Conservation (phyloP, 2,888 invertebrate species). For the Stegana nigrithorax region DNA sequence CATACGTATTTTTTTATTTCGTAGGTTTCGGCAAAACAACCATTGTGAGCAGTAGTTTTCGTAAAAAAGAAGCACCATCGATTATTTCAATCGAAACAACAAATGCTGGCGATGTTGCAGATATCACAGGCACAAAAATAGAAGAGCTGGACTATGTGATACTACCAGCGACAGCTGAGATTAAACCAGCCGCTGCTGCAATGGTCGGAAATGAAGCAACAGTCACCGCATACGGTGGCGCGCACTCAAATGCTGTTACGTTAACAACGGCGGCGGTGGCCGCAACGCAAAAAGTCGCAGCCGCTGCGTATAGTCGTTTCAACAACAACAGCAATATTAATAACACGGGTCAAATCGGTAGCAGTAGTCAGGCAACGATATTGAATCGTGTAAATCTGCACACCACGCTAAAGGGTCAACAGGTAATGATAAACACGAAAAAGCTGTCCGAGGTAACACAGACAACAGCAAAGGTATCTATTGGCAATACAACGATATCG, state of each 20-base stretch:
- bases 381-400: constrained; percentile 47
- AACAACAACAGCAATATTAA: constrained; percentile 23
- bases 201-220: constrained; percentile 26
- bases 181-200: constrained; percentile 24
- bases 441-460: constrained; percentile 71
- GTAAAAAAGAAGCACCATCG: constrained; percentile 51
- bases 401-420: constrained; percentile 51
- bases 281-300: neutral
- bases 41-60: constrained; percentile 39
- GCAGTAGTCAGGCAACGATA: constrained; percentile 38
- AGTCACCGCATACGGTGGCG: neutral
- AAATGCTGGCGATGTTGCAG: neutral
- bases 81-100: constrained; percentile 47
- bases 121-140: constrained; percentile 22
- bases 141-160: constrained; percentile 49
- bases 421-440: constrained; percentile 55
- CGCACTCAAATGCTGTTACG: constrained; percentile 18
- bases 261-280: constrained; percentile 22
- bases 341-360: constrained; percentile 25
- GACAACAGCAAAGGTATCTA: constrained; percentile 71
- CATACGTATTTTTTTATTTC: neutral
- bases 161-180: constrained; percentile 43
- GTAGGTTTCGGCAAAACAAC: constrained; percentile 32
- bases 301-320: constrained; percentile 40
- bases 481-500: constrained; percentile 68